Evolutionary conservation across 1,140 invertebrate genomes (phyloP), one percentile per base, ranked within the genome.

Genomic region (Stegodyphus mimosarum): DNA sequence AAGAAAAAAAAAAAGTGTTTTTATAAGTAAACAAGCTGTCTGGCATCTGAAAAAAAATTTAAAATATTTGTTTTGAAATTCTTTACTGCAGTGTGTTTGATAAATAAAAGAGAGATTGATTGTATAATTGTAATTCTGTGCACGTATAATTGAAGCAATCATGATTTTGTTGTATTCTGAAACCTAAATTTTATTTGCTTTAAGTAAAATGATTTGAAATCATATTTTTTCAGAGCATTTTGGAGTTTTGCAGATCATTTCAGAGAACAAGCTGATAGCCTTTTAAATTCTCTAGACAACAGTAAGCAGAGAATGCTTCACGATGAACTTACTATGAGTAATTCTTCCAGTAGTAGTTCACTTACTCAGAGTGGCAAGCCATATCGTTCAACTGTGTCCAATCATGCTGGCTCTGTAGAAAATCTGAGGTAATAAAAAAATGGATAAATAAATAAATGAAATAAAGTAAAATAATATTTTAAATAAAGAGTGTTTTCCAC

Each of bases 191-290:
- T 18, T 81, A 48, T 78, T 53, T 53, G 50, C 48, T 53, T 15
- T 69, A 1, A 33, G 33, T 33, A 33, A 33, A 33, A 80, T 64
- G 50, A 72, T 50, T 11, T 75, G n/a, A 55, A 60, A 33, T 50
- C n/a, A 76, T 73, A 55, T 63, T 67, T 83, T 88, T 92, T 91
- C 89, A 95, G 96, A 89, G 96, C 97, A 50, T 99, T 95, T 91
- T 96, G 95, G 94, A 94, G 94, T 63, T 99, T 98, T 91, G 94
- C 95, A 79, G 93, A 95, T 18, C 95, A 97, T 89, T 99, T 98
- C 90, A 96, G 96, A 0, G 95, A 96, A 48, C 94, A 96, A 88
- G 97, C 96, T 2, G 97, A 99, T 87, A 91, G 92, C 52, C 91
- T 99, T 70, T 93, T 98, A 87, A 93, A 94, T 53, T 94, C 93